A percentile compares a stretch with the other conserved stretches of the same genome.
These are phyloP conservation scores for Stegodyphus dumicola DNA, from an alignment of 1,140 invertebrate genomes.

Conservation along the genomic window DNA sequence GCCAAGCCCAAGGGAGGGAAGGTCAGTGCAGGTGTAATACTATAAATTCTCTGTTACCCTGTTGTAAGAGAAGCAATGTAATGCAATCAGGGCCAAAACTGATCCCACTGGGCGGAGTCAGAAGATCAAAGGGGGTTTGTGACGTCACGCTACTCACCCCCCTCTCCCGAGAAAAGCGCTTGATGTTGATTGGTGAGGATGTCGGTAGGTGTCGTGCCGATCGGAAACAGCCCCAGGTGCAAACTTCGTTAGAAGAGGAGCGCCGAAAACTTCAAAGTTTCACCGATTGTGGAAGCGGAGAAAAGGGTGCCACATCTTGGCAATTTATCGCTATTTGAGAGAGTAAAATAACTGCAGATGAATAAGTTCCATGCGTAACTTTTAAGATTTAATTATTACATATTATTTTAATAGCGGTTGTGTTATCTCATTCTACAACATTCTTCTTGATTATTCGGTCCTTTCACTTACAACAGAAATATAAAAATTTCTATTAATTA, in stretches of 20 bases:
- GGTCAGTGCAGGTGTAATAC: slow-evolving; percentile 53
- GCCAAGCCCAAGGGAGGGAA: not conserved
- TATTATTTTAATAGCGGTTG: no score
- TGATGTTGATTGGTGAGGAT: slow-evolving; percentile 55
- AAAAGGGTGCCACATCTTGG: not conserved
- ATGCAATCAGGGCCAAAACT: slow-evolving; percentile 49
- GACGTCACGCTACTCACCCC: slow-evolving; percentile 23
- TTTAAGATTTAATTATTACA: no score
- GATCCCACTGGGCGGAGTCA: slow-evolving; percentile 11
- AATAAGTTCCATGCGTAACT: no score
- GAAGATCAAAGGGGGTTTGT: slow-evolving; percentile 45
- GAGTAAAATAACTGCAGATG: no score
- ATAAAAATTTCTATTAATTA: no score
- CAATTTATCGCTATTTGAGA: no score
- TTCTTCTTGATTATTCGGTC: no score
- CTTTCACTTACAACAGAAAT: no score
- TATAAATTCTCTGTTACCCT: slow-evolving; percentile 24
- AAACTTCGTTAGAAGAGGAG: slow-evolving; percentile 55
- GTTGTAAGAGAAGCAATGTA: slow-evolving; percentile 9
- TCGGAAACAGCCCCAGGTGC: slow-evolving; percentile 60
- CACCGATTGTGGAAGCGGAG: slow-evolving; percentile 21
- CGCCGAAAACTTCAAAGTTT: slow-evolving; percentile 60
- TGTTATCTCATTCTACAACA: no score
- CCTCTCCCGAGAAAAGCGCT: slow-evolving; percentile 10
- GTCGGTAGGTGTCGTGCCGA: slow-evolving; percentile 58